phyloP scores from a whole-genome alignment of 2,113 vertebrate species.

The Colius striatus region DNA sequence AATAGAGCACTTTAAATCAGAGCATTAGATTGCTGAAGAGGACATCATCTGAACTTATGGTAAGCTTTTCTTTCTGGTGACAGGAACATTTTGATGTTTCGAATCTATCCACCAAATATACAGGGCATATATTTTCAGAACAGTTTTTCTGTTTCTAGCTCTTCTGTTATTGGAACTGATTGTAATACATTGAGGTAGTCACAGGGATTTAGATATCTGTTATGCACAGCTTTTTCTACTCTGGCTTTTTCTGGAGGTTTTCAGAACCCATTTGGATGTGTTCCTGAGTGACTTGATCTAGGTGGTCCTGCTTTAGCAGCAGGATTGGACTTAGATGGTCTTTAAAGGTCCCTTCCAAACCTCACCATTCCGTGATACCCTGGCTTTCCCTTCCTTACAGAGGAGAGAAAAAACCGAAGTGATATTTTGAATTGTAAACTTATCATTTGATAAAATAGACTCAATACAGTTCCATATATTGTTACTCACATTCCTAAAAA shows the following conservation, averaged over 20 bases:
- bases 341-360: no score
- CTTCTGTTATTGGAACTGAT: not conserved
- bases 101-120: rapidly evolving
- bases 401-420: not conserved
- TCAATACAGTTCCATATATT: not conserved
- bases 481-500: not conserved
- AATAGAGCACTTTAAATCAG: constrained; percentile 83
- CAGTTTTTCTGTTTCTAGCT: not conserved
- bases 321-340: no score
- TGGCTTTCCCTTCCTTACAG: not conserved
- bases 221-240: not conserved
- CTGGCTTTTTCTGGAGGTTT: not conserved
- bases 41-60: constrained; percentile 80
- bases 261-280: no score
- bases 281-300: no score
- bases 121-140: not conserved
- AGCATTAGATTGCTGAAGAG: constrained; percentile 83
- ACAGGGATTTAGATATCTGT: not conserved
- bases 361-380: no score
- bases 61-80: constrained; percentile 66
- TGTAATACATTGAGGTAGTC: not conserved
- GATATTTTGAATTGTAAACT: not conserved
- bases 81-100: not conserved
- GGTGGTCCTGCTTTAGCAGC: no score
- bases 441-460: not conserved